These are phyloP conservation scores for Psilopogon haemacephalus DNA, from an alignment of 2,113 vertebrate species.

Conservation along the genomic window DNA sequence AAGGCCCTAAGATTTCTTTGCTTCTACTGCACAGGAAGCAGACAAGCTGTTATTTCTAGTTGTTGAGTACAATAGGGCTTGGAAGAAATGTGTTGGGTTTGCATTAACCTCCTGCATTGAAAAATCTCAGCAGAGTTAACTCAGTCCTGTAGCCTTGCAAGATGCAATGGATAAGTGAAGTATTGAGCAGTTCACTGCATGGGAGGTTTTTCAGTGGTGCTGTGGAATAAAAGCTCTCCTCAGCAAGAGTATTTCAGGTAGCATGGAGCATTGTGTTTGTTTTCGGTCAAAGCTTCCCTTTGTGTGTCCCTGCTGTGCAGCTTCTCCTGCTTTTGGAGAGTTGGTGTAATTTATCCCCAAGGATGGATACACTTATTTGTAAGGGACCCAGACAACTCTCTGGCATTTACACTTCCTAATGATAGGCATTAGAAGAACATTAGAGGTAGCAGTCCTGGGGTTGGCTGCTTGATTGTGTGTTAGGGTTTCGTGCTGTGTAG, in stretches of 20 bases:
- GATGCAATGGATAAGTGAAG: slow-evolving; percentile 1
- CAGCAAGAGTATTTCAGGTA: neutral
- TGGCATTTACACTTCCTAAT: slow-evolving; percentile 34
- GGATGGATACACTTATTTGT: neutral
- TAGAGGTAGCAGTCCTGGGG: slow-evolving; percentile 21
- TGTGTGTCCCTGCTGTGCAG: neutral
- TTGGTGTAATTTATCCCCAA: neutral
- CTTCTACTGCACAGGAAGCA: slow-evolving; percentile 49
- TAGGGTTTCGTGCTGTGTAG: slow-evolving; percentile 4
- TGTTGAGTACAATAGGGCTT: slow-evolving; percentile 45
- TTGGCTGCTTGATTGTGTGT: neutral
- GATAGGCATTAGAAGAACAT: slow-evolving; percentile 22
- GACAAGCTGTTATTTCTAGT: slow-evolving; percentile 57
- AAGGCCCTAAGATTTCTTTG: slow-evolving; percentile 48
- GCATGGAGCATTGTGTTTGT: neutral
- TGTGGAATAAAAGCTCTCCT: neutral
- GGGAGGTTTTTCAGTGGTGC: neutral
- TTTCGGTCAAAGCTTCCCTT: neutral
- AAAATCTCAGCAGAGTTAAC: slow-evolving; percentile 43
- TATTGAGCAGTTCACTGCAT: slow-evolving; percentile 17
- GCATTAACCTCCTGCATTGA: slow-evolving; percentile 36
- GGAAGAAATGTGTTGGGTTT: slow-evolving; percentile 39
- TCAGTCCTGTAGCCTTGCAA: slow-evolving; percentile 34
- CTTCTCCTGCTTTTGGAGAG: neutral
- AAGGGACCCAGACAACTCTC: neutral